These are phyloP conservation scores for Ginglymostoma cirratum DNA, from an alignment of 2,113 vertebrate genomes.

Conservation along the genomic window DNA sequence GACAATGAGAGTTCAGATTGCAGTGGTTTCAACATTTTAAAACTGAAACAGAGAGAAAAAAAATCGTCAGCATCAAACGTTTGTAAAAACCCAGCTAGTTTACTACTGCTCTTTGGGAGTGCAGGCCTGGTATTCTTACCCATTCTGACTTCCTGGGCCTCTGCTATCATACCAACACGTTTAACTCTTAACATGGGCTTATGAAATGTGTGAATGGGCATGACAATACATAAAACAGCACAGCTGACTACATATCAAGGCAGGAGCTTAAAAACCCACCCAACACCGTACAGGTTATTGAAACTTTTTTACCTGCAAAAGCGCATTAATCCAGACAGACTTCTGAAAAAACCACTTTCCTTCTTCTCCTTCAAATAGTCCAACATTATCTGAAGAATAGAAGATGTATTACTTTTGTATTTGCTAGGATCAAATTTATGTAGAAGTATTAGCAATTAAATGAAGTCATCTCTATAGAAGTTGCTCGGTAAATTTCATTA, in stretches of 20 bases:
- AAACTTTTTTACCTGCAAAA: conserved; percentile 80
- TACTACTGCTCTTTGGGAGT: not conserved
- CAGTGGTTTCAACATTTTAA: not conserved
- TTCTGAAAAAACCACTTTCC: conserved; percentile 94
- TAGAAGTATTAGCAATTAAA: not conserved
- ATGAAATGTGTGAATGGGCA: not conserved
- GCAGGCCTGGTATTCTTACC: not conserved
- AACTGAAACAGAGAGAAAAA: not conserved
- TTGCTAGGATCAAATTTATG: not conserved
- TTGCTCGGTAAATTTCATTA: not conserved
- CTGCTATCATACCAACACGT: too few relatives aligned
- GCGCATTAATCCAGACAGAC: conserved; percentile 92
- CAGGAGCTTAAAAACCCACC: not conserved
- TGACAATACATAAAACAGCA: not conserved
- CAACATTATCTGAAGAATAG: conserved; percentile 83
- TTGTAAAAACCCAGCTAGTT: not conserved
- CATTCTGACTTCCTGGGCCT: not conserved
- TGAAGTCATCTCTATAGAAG: not conserved
- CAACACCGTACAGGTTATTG: not conserved
- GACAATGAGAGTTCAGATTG: not conserved
- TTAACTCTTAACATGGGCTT: not conserved
- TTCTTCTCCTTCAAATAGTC: conserved; percentile 94
- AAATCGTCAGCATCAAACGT: not conserved
- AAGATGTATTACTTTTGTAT: not conserved
- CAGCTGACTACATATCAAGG: not conserved